Conservation (phyloP, 2,888 invertebrate genomes). For the Agonum fuliginosum region DNA sequence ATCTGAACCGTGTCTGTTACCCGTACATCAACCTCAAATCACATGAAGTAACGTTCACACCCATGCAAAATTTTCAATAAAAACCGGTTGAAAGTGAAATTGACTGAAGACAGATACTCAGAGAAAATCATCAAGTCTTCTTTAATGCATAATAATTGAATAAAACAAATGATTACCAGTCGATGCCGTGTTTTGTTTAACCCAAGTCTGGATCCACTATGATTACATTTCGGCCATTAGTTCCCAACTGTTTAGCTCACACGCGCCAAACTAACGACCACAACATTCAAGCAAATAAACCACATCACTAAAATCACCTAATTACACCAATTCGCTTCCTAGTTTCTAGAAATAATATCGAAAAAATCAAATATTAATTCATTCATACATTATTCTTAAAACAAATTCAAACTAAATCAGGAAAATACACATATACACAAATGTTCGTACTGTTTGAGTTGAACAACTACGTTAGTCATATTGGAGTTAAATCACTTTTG, state of each 20-base stretch:
- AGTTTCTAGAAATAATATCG: conserved; percentile 25
- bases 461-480: conserved; percentile 50
- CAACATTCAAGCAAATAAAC: conserved; percentile 48
- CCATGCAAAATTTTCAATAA: conserved; percentile 59
- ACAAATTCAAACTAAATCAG: conserved; percentile 49
- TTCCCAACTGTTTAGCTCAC: conserved; percentile 67
- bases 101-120: conserved; percentile 19
- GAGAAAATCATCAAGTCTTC: conserved; percentile 50
- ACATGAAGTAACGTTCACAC: conserved; percentile 60
- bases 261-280: conserved; percentile 67
- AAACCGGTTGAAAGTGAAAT: conserved; percentile 53
- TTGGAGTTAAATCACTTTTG: conserved; percentile 45
- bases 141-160: conserved; percentile 38
- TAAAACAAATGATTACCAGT: conserved; percentile 55
- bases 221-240: conserved; percentile 71
- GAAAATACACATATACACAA: conserved; percentile 56
- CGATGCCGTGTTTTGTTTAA: conserved; percentile 64
- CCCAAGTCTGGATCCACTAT: conserved; percentile 68
- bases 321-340: conserved; percentile 14
- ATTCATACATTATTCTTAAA: conserved; percentile 48
- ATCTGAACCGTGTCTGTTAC: conserved; percentile 40
- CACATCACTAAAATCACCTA: conserved; percentile 35
- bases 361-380: conserved; percentile 32
- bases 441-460: conserved; percentile 60
- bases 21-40: conserved; percentile 60